Base-by-base conservation (phyloP, 2,113 vertebrate species). In the Sciurus niger region DNA sequence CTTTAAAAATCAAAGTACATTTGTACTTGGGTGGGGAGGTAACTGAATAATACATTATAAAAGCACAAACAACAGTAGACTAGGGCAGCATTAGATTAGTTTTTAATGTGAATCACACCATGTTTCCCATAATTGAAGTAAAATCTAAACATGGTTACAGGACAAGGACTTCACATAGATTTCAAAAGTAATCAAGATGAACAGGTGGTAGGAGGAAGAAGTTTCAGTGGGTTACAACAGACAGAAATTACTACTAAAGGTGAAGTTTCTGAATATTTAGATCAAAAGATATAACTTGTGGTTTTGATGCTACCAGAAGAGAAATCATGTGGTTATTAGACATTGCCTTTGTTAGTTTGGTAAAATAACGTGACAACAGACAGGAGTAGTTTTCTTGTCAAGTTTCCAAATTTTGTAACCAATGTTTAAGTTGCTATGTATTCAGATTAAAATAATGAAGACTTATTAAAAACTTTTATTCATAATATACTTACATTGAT, bases 211-310 rank as follows among this genome's bases (percentile, higher is more conserved):
- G 68, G 60, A 74, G 30, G 12, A 72, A 70, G 37, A 80, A 30
- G 43, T 89, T 93, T 86, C 53, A 70, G 58, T 30, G n/a, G 28
- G 89, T 93, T 48, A 46, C 0, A 72, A 22, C 43, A 91, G 40
- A 76, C 79, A 85, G 77, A 90, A 83, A 86, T 60, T 28, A 88
- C 43, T 63, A 87, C n/a, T 78, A 80, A 80, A 94, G 17, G 43
- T 89, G 53, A 97, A 86, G 84, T 58, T 95, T 94, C 37, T 85
- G n/a, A 89, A 70, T 94, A 97, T 63, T 91, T 89, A 92, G 12
- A 90, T 28, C 51, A 86, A 72, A 90, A 67, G 80, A 92, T 72
- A 46, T 78, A 84, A 93, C 30, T 32, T 95, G 78, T 89, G 80
- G 84, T 95, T 98, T 94, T 92, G 77, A 55, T 22, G 32, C 22